Evolutionary conservation across 2,113 vertebrate genomes (phyloP).

Genomic region (Calidris pygmaea): DNA sequence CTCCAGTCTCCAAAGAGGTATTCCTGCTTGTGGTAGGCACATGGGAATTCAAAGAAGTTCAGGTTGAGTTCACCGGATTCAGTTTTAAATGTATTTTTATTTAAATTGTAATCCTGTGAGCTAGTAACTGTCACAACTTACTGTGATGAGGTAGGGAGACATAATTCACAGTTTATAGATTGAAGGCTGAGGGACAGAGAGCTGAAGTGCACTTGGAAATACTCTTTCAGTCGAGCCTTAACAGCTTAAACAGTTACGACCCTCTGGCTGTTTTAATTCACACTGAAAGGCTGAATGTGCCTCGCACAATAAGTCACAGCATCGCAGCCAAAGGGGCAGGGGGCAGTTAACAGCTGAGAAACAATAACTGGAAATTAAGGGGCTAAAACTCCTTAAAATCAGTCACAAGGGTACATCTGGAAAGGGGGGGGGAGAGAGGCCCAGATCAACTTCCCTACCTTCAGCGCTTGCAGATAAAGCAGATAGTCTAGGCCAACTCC

Average conservation of each 20-base stretch:
- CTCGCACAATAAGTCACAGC: neutral
- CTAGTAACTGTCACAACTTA: neutral
- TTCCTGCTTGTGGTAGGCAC: neutral
- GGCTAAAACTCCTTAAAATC: neutral
- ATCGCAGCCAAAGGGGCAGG: neutral
- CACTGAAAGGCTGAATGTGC: neutral
- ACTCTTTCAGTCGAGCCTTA: neutral
- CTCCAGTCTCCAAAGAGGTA: neutral
- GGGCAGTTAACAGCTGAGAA: constrained; percentile 15
- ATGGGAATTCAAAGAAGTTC: constrained; percentile 2
- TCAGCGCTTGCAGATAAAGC: neutral
- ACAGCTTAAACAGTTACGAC: constrained; percentile 5
- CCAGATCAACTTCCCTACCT: neutral
- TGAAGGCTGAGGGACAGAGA: neutral
- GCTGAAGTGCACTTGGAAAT: neutral
- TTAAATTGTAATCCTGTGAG: constrained; percentile 23
- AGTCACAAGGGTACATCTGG: neutral
- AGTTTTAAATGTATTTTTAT: neutral
- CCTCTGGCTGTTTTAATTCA: neutral
- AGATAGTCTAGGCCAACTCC: neutral
- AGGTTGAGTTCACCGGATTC: neutral
- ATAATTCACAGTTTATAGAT: neutral
- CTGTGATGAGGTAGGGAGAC: neutral
- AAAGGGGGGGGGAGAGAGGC: neutral
- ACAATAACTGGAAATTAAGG: constrained; percentile 7